Evolutionary conservation across 2,888 invertebrate species (phyloP), one percentile per base, ranked within the genome.

Genomic region (Drosophila subsilvestris): DNA sequence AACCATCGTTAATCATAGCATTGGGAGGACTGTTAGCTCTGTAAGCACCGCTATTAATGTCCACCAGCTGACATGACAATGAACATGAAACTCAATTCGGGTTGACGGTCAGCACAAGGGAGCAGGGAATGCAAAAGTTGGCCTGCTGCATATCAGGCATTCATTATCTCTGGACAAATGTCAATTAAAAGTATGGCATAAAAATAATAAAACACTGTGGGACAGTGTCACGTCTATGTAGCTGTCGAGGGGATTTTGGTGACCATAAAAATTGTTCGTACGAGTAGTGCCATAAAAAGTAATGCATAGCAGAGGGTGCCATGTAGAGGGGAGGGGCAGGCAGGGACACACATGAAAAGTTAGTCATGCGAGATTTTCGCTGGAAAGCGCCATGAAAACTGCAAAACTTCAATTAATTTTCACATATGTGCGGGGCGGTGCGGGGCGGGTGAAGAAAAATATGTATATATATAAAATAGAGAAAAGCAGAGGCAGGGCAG

Each of bases 391-490:
- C 83, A 87, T 85, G n/a, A 76, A 85, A 79, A 74, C 82, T 70
- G 76, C 74, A 81, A 71, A 82, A 79, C 80, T 79, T 88, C 80
- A 89, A 84, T 84, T 86, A 86, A 88, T 88, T 82, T 74, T 70
- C 69, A 55, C 66, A 86, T 72, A 75, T 61, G 69, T n/a, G 54
- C 55, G 22, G 22, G 22, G 22, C 22, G 22, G 22, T n/a, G 20
- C 20, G n/a, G 18, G 29, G 6, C 37, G 62, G 45, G 29, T 47
- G 25, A 50, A 14, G n/a, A n/a, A 42, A 45, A 44, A 61, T 22
- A 25, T 25, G n/a, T n/a, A 25, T 25, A 25, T 63, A 48, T 37
- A 50, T 43, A 53, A 71, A 25, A 42, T 14, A 59, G 27, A 32
- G 37, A 44, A 51, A 20, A 29, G 44, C 55, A 58, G 32, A 37